These are phyloP conservation scores for Exaiptasia diaphana DNA, from an alignment of 64 coral and sea anemone species.

Conservation along the genomic window DNA sequence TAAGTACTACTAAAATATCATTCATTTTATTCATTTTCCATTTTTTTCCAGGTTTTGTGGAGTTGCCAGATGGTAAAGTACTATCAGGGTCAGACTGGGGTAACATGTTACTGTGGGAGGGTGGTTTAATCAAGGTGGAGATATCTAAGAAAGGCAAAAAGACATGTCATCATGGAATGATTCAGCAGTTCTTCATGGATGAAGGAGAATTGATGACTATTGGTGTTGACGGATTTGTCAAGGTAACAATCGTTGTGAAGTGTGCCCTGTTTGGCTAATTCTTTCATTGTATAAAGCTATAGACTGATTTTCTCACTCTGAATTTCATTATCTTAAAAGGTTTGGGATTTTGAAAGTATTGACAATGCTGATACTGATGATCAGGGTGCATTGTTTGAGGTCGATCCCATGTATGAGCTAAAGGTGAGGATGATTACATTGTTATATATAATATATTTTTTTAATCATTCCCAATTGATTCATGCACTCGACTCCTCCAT, in stretches of 20 bases:
- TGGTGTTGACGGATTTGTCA: constrained; percentile 92
- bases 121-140: constrained; percentile 95
- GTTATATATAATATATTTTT: too few species aligned
- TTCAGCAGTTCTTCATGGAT: constrained; percentile 99
- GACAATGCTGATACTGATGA: constrained; percentile 95
- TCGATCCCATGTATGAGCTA: constrained; percentile 99
- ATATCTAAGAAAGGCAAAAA: constrained; percentile 98
- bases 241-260: constrained; percentile 27
- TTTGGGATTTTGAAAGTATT: constrained; percentile 99
- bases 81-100: constrained; percentile 99
- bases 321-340: constrained; percentile 37
- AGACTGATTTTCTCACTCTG: too few species aligned
- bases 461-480: too few species aligned
- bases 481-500: too few species aligned
- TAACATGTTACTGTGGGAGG: constrained; percentile 98
- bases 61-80: constrained; percentile 97
- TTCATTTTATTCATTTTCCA: too few species aligned
- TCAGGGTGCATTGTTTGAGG: constrained; percentile 87
- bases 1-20: too few species aligned
- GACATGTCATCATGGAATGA: constrained; percentile 95
- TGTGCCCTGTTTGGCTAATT: not conserved
- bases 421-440: constrained; percentile 58
- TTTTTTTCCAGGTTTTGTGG: constrained; percentile 67
- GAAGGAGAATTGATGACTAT: constrained; percentile 97
- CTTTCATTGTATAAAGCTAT: too few species aligned